These are phyloP conservation scores for Bufotes viridis DNA, from an alignment of 2,797 vertebrate species.

Conservation along the genomic window DNA sequence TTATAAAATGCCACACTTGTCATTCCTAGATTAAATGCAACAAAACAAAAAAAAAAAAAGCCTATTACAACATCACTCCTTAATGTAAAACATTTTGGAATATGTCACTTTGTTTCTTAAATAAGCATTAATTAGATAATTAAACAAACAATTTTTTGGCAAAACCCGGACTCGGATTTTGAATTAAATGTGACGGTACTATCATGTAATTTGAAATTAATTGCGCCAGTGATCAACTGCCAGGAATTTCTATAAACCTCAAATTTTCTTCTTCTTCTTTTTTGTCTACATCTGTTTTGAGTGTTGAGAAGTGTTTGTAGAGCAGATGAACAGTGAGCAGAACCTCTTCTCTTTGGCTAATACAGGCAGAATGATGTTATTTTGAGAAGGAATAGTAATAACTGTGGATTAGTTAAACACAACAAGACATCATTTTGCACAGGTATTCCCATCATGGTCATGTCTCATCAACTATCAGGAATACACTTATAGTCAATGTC, in stretches of 20 bases:
- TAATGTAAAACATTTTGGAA: background rate
- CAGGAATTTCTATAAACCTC: background rate
- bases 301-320: conserved; percentile 24
- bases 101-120: background rate
- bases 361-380: conserved; percentile 17
- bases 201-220: conserved; percentile 14
- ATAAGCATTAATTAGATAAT: conserved; percentile 1
- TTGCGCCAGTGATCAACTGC: conserved; percentile 1
- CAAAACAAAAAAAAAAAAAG: background rate
- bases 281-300: conserved; percentile 32
- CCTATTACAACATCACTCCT: background rate
- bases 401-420: background rate
- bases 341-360: conserved; percentile 23
- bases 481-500: background rate
- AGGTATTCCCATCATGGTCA: background rate
- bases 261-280: conserved; percentile 8
- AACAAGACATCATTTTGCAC: conserved; percentile 5
- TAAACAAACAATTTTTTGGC: conserved; percentile 1
- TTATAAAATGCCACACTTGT: background rate
- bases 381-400: conserved; percentile 5
- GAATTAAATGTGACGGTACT: background rate
- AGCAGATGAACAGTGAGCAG: background rate
- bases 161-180: background rate
- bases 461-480: background rate
- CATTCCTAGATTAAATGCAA: background rate